Conservation (phyloP, 2,888 invertebrate genomes). For the Thereva nobilitata region DNA sequence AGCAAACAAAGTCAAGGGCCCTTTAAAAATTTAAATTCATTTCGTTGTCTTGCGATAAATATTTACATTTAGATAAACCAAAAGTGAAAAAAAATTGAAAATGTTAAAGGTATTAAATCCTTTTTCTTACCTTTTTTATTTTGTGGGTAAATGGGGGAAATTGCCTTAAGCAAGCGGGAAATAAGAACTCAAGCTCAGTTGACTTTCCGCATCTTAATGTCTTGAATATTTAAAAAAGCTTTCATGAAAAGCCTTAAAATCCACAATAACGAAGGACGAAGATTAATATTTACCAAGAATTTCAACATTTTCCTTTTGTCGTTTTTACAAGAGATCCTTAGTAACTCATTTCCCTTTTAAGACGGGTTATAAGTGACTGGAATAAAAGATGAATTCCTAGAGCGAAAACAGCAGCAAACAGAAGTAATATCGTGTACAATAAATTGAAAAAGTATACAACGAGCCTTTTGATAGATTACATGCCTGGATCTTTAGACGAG, state of each 20-base stretch:
- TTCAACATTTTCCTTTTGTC: conserved; percentile 2
- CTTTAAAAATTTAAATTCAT: too few species aligned
- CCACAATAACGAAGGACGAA: background rate
- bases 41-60: too few species aligned
- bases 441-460: conserved; percentile 38
- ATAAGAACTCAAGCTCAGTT: too few species aligned
- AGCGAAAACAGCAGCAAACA: conserved; percentile 20
- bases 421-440: conserved; percentile 26
- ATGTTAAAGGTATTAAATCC: too few species aligned
- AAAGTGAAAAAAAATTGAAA: too few species aligned
- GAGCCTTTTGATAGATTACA: conserved; percentile 38
- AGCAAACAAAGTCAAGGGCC: too few species aligned
- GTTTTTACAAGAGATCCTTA: background rate
- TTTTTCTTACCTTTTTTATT: too few species aligned
- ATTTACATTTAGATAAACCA: too few species aligned
- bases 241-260: conserved; percentile 12
- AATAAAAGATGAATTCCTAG: conserved; percentile 18
- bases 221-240: conserved; percentile 24
- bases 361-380: conserved; percentile 16
- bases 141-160: too few species aligned
- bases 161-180: too few species aligned
- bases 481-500: conserved; percentile 37
- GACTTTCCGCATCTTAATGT: conserved; percentile 3
- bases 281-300: conserved; percentile 20
- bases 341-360: conserved; percentile 7